These are phyloP conservation scores for Agrypnia vestita DNA, from an alignment of 1,140 invertebrate genomes.

Conservation along the genomic window DNA sequence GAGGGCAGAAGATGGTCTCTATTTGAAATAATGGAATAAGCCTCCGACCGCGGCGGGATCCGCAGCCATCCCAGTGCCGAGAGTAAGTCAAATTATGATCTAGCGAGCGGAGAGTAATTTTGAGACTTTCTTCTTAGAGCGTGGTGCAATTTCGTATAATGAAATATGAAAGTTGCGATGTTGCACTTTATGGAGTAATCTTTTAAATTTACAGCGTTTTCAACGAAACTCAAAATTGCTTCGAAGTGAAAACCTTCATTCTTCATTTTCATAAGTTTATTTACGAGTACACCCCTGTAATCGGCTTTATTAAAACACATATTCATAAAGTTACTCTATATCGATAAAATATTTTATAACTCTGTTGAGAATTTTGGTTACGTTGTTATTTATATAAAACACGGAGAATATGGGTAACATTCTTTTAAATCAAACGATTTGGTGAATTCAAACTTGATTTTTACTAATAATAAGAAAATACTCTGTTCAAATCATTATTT, in stretches of 20 bases:
- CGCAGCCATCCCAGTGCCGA: conserved; percentile 2
- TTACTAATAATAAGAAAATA: too few relatives aligned
- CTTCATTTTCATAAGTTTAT: too few relatives aligned
- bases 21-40: conserved; percentile 6
- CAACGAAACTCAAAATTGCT: conserved; percentile 4
- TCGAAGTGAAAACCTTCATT: not conserved
- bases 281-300: too few relatives aligned
- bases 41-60: conserved; percentile 9
- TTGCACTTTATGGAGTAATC: conserved; percentile 29
- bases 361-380: too few relatives aligned
- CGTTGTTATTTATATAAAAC: too few relatives aligned
- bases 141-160: conserved; percentile 31
- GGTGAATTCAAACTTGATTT: too few relatives aligned
- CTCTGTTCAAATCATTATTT: too few relatives aligned
- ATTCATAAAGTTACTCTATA: too few relatives aligned
- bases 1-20: not conserved
- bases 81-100: conserved; percentile 36
- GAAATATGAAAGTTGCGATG: conserved; percentile 38
- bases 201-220: conserved; percentile 11
- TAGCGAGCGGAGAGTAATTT: conserved; percentile 23
- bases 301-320: too few relatives aligned
- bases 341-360: too few relatives aligned
- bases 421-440: too few relatives aligned
- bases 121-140: conserved; percentile 25
- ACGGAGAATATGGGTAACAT: too few relatives aligned